Percentiles rank a stretch among this genome's conserved stretches.
Conservation (phyloP, 2,113 vertebrate species). For the Melanostigma gelatinosum region DNA sequence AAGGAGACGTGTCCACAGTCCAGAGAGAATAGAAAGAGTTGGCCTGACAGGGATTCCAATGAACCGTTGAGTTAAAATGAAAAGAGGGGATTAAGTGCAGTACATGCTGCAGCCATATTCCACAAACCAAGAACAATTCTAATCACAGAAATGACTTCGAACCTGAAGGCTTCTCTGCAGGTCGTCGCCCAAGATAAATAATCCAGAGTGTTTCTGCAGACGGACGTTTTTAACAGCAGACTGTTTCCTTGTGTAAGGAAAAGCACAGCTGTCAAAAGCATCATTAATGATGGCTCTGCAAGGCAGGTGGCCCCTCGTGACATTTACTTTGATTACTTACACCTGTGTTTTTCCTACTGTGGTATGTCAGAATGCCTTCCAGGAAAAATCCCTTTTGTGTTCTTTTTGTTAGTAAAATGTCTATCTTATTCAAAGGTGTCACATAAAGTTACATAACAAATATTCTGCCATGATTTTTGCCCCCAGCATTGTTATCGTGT, state of each 20-base stretch:
- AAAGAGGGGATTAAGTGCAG: background rate
- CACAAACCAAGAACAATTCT: background rate
- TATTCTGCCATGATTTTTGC: background rate
- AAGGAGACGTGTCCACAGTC: background rate
- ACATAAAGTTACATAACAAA: background rate
- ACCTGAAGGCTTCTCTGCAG: background rate
- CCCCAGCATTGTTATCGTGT: background rate
- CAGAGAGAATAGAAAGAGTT: background rate
- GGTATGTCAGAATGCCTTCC: too few species aligned
- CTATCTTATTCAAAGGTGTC: background rate
- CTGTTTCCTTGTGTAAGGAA: background rate
- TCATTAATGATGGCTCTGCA: background rate
- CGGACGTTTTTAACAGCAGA: background rate
- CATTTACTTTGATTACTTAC: background rate
- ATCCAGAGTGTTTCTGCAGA: background rate
- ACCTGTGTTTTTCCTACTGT: background rate
- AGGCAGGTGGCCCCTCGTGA: background rate
- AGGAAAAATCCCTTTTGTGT: background rate
- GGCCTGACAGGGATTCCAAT: background rate
- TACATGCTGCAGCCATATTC: slow-evolving; percentile 18
- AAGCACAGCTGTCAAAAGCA: background rate
- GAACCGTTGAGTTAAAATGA: background rate
- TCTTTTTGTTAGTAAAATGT: background rate
- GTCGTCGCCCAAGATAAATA: background rate
- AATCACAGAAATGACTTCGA: too few species aligned